These are phyloP conservation scores for Sebastes diaconus DNA, from an alignment of 2,797 vertebrate species.

Conservation along the genomic window DNA sequence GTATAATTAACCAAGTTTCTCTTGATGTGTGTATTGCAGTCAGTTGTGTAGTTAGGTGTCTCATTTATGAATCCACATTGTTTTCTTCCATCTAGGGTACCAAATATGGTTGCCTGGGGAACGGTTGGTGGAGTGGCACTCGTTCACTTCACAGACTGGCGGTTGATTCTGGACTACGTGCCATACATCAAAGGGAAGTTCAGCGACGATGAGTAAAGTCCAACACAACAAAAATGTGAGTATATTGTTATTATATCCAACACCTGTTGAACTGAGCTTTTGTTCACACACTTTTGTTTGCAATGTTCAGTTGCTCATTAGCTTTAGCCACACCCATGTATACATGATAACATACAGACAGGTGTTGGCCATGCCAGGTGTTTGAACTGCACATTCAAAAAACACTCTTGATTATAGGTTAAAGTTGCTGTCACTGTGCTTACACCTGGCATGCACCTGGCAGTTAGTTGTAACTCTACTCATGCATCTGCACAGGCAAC, in stretches of 20 bases:
- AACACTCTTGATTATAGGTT: not conserved
- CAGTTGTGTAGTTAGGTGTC: not conserved
- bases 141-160: conserved; percentile 92
- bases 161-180: conserved; percentile 90
- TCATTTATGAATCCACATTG: not conserved
- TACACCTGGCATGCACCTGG: not conserved
- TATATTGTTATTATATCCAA: conserved; percentile 3
- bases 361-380: conserved; percentile 9
- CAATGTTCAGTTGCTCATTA: not conserved
- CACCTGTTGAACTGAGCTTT: not conserved
- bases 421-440: not conserved
- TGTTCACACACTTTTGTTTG: not conserved
- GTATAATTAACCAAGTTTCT: not conserved
- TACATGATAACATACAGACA: conserved; percentile 1
- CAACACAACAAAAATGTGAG: conserved; percentile 53
- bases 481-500: not conserved
- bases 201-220: conserved; percentile 79
- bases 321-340: conserved; percentile 4
- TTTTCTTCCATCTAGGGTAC: conserved; percentile 80
- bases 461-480: not conserved
- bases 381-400: conserved; percentile 1
- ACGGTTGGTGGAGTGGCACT: conserved; percentile 81
- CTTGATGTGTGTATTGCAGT: not conserved
- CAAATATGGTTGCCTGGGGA: conserved; percentile 86
- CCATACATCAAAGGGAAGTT: conserved; percentile 92